phyloP scores from a whole-genome alignment of 2,797 vertebrate genomes.

The Petrocephalus sullivani region DNA sequence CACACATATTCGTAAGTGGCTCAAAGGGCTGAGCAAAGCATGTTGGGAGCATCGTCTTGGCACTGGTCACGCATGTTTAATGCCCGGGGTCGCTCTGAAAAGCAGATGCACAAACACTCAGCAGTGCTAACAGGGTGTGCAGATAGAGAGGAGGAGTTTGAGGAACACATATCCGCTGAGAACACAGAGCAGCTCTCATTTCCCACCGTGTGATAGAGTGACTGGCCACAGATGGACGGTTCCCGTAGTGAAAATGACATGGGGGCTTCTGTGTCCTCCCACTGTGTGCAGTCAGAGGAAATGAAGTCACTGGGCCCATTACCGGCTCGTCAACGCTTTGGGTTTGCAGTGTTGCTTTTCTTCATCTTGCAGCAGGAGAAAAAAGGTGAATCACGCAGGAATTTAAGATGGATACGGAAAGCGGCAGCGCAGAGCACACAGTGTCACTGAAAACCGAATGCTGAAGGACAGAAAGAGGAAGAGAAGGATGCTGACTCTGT shows the following conservation, averaged over 20 bases:
- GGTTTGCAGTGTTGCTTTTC: neutral
- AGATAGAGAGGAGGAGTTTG: slow-evolving; percentile 1
- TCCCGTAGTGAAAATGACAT: slow-evolving; percentile 62
- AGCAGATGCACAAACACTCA: neutral
- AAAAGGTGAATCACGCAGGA: neutral
- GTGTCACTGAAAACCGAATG: neutral
- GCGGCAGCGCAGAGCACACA: neutral
- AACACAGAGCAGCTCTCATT: slow-evolving; percentile 25
- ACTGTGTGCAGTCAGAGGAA: slow-evolving; percentile 23
- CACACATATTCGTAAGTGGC: neutral
- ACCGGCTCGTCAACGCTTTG: neutral
- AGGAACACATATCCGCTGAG: neutral
- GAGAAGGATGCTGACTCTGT: too few relatives aligned
- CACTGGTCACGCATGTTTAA: neutral
- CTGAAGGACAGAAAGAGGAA: neutral
- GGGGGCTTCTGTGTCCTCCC: neutral
- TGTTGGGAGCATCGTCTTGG: neutral
- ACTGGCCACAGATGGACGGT: slow-evolving; percentile 65
- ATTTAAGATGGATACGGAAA: neutral
- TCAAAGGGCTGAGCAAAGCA: neutral
- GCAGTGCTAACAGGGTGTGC: neutral
- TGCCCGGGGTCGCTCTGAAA: neutral
- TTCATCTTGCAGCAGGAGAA: neutral
- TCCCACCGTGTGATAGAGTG: slow-evolving; percentile 55
- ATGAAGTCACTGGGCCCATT: slow-evolving; percentile 1